These are phyloP conservation scores for Andrena camellia DNA, from an alignment of 2,888 invertebrate species.

Conservation along the genomic window DNA sequence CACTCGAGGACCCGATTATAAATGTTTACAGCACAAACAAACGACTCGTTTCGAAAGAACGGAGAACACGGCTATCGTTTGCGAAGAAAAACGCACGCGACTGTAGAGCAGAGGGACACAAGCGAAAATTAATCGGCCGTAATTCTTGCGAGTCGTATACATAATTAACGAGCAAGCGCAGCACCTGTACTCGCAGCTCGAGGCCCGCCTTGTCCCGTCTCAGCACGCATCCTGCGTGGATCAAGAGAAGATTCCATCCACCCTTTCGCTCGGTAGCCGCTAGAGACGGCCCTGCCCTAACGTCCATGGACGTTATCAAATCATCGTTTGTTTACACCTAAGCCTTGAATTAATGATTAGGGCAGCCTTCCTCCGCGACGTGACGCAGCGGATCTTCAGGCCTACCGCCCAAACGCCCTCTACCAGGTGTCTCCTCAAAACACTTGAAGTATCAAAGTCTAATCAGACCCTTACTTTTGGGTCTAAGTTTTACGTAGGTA, in stretches of 20 bases:
- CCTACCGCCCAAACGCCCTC: constrained; percentile 72
- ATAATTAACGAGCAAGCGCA: constrained; percentile 79
- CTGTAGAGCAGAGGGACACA: constrained; percentile 53
- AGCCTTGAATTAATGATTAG: constrained; percentile 85
- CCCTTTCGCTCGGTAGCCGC: constrained; percentile 73
- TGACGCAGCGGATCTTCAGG: constrained; percentile 83
- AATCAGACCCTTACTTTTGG: not conserved
- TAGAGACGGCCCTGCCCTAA: constrained; percentile 69
- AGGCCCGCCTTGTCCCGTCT: constrained; percentile 56
- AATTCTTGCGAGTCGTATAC: constrained; percentile 76
- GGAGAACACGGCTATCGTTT: constrained; percentile 18
- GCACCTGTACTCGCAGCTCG: constrained; percentile 72
- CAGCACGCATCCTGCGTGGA: constrained; percentile 64
- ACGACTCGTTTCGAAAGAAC: not conserved
- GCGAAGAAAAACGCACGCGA: constrained; percentile 25
- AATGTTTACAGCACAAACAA: not conserved
- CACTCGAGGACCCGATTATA: not conserved
- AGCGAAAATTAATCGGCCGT: constrained; percentile 77
- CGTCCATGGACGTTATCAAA: constrained; percentile 83
- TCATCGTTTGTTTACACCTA: constrained; percentile 84
- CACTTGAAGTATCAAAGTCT: not conserved
- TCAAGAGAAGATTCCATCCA: constrained; percentile 73
- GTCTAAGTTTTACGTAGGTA: not conserved
- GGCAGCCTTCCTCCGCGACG: constrained; percentile 76
- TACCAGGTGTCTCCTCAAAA: constrained; percentile 73